Conservation (phyloP, 2,888 invertebrate species). For the Troglohyphantes excavatus region DNA sequence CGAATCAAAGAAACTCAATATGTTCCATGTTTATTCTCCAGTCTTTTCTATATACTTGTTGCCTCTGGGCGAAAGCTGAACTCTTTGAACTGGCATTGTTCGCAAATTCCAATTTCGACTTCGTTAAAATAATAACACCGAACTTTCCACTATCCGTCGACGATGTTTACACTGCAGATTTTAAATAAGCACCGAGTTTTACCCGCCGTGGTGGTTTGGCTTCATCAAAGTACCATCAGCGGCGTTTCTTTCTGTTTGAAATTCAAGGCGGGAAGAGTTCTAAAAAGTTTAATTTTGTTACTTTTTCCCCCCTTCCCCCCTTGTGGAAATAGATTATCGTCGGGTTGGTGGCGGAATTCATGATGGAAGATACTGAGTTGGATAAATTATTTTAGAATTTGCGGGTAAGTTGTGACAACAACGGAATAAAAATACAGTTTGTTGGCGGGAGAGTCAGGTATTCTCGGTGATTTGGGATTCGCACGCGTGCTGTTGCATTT, state of each 20-base stretch:
- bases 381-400: slow-evolving; percentile 69
- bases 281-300: slow-evolving; percentile 1
- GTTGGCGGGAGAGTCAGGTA: slow-evolving; percentile 13
- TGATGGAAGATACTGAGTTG: slow-evolving; percentile 45
- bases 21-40: slow-evolving; percentile 56
- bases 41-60: slow-evolving; percentile 6
- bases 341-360: slow-evolving; percentile 29
- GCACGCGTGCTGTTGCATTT: slow-evolving; percentile 7
- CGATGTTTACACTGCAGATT: slow-evolving; percentile 67
- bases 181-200: slow-evolving; percentile 71
- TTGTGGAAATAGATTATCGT: slow-evolving; percentile 37
- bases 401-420: slow-evolving; percentile 3
- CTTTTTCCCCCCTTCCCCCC: neutral
- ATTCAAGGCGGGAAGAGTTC: slow-evolving; percentile 31
- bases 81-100: slow-evolving; percentile 38
- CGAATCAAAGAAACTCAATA: slow-evolving; percentile 69
- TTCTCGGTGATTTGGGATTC: neutral
- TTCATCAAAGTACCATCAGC: slow-evolving; percentile 70
- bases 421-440: slow-evolving; percentile 7
- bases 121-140: slow-evolving; percentile 73
- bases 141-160: slow-evolving; percentile 9
- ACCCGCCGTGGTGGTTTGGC: neutral
- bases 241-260: slow-evolving; percentile 42
- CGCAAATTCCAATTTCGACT: slow-evolving; percentile 52
- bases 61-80: slow-evolving; percentile 32